Percentiles rank a stretch among this genome's conserved stretches.
Conservation (phyloP, 2,113 vertebrate species). For the Hirundichthys speculiger region DNA sequence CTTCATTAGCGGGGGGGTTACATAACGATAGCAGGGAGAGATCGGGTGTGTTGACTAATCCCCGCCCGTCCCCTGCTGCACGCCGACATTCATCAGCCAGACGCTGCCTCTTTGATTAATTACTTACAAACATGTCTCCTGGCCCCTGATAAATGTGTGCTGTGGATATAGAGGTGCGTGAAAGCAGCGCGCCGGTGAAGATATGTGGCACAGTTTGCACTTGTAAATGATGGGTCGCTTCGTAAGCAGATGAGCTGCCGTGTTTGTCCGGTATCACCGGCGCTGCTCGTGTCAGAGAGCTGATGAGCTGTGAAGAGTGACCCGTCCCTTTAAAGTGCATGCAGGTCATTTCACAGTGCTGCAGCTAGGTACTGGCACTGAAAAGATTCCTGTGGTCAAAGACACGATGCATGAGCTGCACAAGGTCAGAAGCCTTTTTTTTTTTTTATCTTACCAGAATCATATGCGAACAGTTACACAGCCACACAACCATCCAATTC, state of each 20-base stretch:
- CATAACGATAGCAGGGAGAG: constrained; percentile 46
- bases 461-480: constrained; percentile 4
- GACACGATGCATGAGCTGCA: constrained; percentile 18
- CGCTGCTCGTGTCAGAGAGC: constrained; percentile 52
- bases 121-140: constrained; percentile 65
- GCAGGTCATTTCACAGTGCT: constrained; percentile 57
- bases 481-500: not conserved
- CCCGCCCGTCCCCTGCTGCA: constrained; percentile 57
- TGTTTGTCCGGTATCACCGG: constrained; percentile 44
- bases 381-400: constrained; percentile 57
- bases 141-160: constrained; percentile 61
- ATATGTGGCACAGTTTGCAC: constrained; percentile 54
- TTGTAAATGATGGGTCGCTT: constrained; percentile 48
- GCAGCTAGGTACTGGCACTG: constrained; percentile 39
- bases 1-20: constrained; percentile 68
- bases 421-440: constrained; percentile 48
- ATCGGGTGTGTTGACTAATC: constrained; percentile 59
- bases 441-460: constrained; percentile 29
- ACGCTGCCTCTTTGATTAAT: constrained; percentile 67
- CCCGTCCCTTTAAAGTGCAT: constrained; percentile 29
- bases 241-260: constrained; percentile 50
- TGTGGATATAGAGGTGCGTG: constrained; percentile 45
- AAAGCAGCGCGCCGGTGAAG: constrained; percentile 43
- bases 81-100: constrained; percentile 69
- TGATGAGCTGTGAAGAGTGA: constrained; percentile 57